Evolutionary conservation across 2,113 vertebrate genomes (phyloP), one percentile per base, ranked within the genome.

Genomic region (Lycaon pictus): DNA sequence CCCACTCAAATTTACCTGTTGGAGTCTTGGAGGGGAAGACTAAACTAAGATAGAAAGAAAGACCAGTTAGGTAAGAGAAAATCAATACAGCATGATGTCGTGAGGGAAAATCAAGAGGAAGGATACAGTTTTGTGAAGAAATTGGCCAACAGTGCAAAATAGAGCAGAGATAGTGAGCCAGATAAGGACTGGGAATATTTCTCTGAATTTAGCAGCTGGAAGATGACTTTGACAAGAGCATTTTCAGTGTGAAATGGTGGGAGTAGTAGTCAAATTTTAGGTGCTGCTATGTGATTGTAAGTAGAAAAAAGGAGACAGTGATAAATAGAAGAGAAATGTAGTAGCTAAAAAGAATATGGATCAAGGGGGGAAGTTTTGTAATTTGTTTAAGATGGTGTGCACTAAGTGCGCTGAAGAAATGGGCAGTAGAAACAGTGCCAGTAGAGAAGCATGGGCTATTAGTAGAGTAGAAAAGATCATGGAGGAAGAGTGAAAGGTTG

Each of bases 121-220:
- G 15, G 23, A 77, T 3, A 67, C 35, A 56, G 12, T 92, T 43
- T 76, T 13, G 7, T 69, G 15, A 82, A 87, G 81, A 82, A 92
- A 94, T 56, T n/a, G 43, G 35, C 4, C 19, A 90, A 35, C 2
- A 37, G 17, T 72, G 5, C 23, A 90, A 96, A 90, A 69, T 22
- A 76, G 15, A 80, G 4, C 62, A 62, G 51, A 69, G 43, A 65
- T 13, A 90, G 0, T 29, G 84, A 95, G 15, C 27, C 51, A 48
- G 12, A 74, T 53, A 79, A 90, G 27, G 71, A 62, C 15, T 15
- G 53, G 85, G 96, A 81, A 58, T 86, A 85, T 69, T 83, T 62
- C 82, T 91, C 88, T 96, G 71, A 92, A 67, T 65, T 85, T 92
- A 82, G 51, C 71, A 94, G 4, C 55, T 95, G 25, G 79, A 85